phyloP scores from a whole-genome alignment of 23 tunicate species.

The Styela clava region DNA sequence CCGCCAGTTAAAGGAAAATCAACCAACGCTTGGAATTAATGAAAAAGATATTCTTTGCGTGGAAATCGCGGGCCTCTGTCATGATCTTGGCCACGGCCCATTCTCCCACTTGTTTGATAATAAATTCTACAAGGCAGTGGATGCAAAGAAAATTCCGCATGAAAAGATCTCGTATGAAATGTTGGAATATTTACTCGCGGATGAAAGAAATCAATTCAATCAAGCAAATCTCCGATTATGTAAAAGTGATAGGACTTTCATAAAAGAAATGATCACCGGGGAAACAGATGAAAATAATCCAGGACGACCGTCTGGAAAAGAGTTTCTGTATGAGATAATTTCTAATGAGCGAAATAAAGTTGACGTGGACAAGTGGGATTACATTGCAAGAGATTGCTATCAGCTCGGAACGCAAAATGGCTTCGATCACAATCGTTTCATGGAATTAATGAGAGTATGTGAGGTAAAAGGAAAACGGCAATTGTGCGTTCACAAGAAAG shows the following conservation, averaged over 20 bases:
- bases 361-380: slow-evolving; percentile 95
- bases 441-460: slow-evolving; percentile 34
- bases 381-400: slow-evolving; percentile 83
- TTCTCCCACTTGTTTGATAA: slow-evolving; percentile 83
- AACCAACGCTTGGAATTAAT: slow-evolving; percentile 21
- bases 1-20: slow-evolving; percentile 37
- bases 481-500: slow-evolving; percentile 61
- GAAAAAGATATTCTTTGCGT: slow-evolving; percentile 69
- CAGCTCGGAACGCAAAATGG: slow-evolving; percentile 73
- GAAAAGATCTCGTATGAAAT: slow-evolving; percentile 55
- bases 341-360: slow-evolving; percentile 67
- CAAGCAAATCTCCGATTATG: neutral
- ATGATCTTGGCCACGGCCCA: slow-evolving; percentile 93
- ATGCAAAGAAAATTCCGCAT: slow-evolving; percentile 38
- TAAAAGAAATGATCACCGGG: slow-evolving; percentile 54
- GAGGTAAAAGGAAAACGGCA: slow-evolving; percentile 46
- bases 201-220: slow-evolving; percentile 29
- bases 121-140: slow-evolving; percentile 32
- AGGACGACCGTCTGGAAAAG: neutral
- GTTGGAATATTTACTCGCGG: slow-evolving; percentile 42
- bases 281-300: slow-evolving; percentile 15
- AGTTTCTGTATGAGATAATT: slow-evolving; percentile 77
- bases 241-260: slow-evolving; percentile 25
- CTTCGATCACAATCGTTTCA: slow-evolving; percentile 69
- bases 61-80: slow-evolving; percentile 70